Evolutionary conservation across 2,797 vertebrate genomes (phyloP).

Genomic region (Chaunax sp.): DNA sequence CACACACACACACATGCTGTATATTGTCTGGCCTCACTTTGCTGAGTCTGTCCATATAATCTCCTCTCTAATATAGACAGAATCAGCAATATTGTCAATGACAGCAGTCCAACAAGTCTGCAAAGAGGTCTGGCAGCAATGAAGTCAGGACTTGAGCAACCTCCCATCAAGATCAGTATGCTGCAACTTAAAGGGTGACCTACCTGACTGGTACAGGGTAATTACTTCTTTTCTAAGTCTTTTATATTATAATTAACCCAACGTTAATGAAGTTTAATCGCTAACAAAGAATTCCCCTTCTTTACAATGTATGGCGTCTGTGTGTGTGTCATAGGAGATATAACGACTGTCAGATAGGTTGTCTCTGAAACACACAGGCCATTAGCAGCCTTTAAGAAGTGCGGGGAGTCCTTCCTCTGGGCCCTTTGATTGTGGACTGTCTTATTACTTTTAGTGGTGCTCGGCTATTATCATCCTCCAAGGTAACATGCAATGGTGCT

Average conservation of each 20-base stretch:
- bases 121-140: slow-evolving; percentile 53
- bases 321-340: slow-evolving; percentile 70
- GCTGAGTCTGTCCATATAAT: slow-evolving; percentile 58
- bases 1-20: slow-evolving; percentile 59
- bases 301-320: slow-evolving; percentile 68
- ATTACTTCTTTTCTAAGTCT: slow-evolving; percentile 77
- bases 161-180: slow-evolving; percentile 66
- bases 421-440: slow-evolving; percentile 84
- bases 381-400: slow-evolving; percentile 84
- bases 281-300: slow-evolving; percentile 69
- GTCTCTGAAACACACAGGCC: slow-evolving; percentile 78
- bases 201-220: slow-evolving; percentile 63
- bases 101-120: slow-evolving; percentile 60
- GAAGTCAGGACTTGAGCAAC: slow-evolving; percentile 52
- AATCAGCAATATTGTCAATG: slow-evolving; percentile 62
- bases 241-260: slow-evolving; percentile 83
- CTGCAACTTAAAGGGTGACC: slow-evolving; percentile 64
- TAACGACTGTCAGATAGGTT: slow-evolving; percentile 71
- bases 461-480: slow-evolving; percentile 85
- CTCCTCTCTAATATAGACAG: slow-evolving; percentile 57
- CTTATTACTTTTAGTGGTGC: slow-evolving; percentile 84
- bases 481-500: slow-evolving; percentile 83
- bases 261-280: slow-evolving; percentile 82
- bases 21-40: slow-evolving; percentile 48
- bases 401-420: slow-evolving; percentile 78